Percentiles rank a stretch among this genome's conserved stretches.
phyloP scores from a whole-genome alignment of 2,888 invertebrate genomes.

The Spodoptera littoralis region DNA sequence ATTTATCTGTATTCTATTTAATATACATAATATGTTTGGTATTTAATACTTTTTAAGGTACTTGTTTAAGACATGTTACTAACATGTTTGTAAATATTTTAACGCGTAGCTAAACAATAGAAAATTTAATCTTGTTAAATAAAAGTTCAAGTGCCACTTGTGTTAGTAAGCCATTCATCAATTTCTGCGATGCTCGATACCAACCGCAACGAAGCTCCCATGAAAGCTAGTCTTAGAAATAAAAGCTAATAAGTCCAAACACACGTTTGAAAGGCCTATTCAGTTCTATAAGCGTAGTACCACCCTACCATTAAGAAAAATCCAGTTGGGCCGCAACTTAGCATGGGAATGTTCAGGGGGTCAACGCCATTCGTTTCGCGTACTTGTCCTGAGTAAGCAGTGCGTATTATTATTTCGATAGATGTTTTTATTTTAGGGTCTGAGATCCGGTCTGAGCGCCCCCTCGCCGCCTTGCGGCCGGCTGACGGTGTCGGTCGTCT shows the following conservation, averaged over 20 bases:
- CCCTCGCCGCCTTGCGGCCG: slow-evolving; percentile 79
- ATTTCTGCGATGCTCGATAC: slow-evolving; percentile 55
- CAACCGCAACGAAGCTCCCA: slow-evolving; percentile 67
- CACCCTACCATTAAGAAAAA: slow-evolving; percentile 83
- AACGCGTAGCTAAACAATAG: slow-evolving; percentile 23
- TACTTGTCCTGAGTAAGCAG: slow-evolving; percentile 85
- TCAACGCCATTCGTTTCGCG: slow-evolving; percentile 87
- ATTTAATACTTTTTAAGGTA: too few species aligned
- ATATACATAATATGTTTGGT: too few species aligned
- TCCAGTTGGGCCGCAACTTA: slow-evolving; percentile 81
- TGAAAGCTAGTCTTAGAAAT: slow-evolving; percentile 83
- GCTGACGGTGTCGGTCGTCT: slow-evolving; percentile 65
- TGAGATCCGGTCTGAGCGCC: slow-evolving; percentile 86
- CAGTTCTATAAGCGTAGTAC: slow-evolving; percentile 76
- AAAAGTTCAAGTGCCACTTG: slow-evolving; percentile 47
- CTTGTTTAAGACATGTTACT: too few species aligned
- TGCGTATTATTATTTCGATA: slow-evolving; percentile 88
- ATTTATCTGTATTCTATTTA: too few species aligned
- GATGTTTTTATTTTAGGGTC: slow-evolving; percentile 89
- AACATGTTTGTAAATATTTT: background rate
- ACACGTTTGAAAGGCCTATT: slow-evolving; percentile 82
- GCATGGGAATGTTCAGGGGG: slow-evolving; percentile 87
- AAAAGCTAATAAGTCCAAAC: slow-evolving; percentile 85
- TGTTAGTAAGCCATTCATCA: slow-evolving; percentile 61
- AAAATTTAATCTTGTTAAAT: slow-evolving; percentile 28